Evolutionary conservation across 2,113 vertebrate species (phyloP), one percentile per base, ranked within the genome.

Genomic region (Lamprologus speciosus): DNA sequence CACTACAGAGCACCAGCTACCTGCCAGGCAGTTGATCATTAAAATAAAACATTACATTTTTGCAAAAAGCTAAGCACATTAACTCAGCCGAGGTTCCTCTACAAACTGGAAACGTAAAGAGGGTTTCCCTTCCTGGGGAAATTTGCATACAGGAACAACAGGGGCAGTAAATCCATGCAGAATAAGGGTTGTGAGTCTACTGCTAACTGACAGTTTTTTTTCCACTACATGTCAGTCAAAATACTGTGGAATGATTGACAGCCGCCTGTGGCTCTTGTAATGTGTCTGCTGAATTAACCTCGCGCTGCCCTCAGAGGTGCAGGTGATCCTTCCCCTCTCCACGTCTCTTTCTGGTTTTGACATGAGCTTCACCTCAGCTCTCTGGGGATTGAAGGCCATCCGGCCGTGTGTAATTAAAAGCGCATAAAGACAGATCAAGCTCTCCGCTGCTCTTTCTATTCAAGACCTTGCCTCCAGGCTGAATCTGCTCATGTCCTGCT

Each of bases 401-500:
- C 93, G 92, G 90, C 92, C 87, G 9, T 83, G 91, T 90, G 93
- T 96, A 95, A 95, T 95, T 96, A 96, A 95, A 95, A 94, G 92
- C 8, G 82, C 86, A 96, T 95, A 92, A 93, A 95, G 89, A 93
- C 88, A 89, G 93, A 95, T 95, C 94, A 94, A 90, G 91, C 91
- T 87, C 91, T 89, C 89, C 12, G 84, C 80, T 40, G 83, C 91
- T 80, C 83, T 82, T 79, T 92, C 87, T 87, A 47, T 85, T 85
- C 87, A 82, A 85, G 83, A 78, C 75, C 42, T 78, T 16, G 87
- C 86, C 93, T 88, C 6, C 4, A 89, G 91, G 94, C 85, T 28
- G 81, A 87, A 89, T 78, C 80, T 84, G 35, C 75, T 53, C 11
- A 6, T 26, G 83, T 91, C 80, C 78, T 47, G 86, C 88, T 83